A percentile compares a stretch with the other conserved stretches of the same genome.
Evolutionary conservation across 2,113 vertebrate genomes (phyloP).

Genomic region (Cavia aperea): DNA sequence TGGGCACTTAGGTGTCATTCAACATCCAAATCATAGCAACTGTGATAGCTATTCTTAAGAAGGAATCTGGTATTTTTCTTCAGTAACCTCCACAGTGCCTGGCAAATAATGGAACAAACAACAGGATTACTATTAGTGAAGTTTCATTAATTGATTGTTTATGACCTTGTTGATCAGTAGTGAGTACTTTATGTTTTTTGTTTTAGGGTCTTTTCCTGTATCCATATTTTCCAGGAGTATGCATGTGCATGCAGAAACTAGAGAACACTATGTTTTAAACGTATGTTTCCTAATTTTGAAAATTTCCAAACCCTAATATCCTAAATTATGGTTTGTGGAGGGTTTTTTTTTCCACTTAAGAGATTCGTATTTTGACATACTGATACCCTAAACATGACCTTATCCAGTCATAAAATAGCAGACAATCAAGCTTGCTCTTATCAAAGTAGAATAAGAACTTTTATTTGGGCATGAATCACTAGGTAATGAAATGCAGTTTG

Average conservation of each 20-base stretch:
- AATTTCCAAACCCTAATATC: neutral
- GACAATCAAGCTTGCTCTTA: neutral
- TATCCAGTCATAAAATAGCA: neutral
- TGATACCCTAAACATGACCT: neutral
- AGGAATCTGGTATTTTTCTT: neutral
- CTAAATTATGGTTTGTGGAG: neutral
- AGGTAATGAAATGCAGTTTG: conserved; percentile 30
- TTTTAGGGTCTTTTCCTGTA: neutral
- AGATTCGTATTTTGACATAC: neutral
- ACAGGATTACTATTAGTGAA: neutral
- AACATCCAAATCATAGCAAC: neutral
- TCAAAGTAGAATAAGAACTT: conserved; percentile 9
- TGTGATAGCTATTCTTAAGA: neutral
- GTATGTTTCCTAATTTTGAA: neutral
- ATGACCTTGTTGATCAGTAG: neutral
- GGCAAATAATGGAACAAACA: neutral
- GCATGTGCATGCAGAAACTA: neutral
- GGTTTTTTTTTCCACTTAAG: neutral
- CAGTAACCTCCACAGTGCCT: neutral
- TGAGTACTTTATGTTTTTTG: neutral
- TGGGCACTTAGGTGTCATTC: neutral
- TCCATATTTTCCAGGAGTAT: accelerated
- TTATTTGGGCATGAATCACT: conserved; percentile 26
- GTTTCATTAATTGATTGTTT: neutral
- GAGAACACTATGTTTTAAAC: neutral